A percentile compares a stretch with the other conserved stretches of the same genome.
phyloP scores from a whole-genome alignment of 2,888 invertebrate genomes.

The Meiosimyza platycephala region DNA sequence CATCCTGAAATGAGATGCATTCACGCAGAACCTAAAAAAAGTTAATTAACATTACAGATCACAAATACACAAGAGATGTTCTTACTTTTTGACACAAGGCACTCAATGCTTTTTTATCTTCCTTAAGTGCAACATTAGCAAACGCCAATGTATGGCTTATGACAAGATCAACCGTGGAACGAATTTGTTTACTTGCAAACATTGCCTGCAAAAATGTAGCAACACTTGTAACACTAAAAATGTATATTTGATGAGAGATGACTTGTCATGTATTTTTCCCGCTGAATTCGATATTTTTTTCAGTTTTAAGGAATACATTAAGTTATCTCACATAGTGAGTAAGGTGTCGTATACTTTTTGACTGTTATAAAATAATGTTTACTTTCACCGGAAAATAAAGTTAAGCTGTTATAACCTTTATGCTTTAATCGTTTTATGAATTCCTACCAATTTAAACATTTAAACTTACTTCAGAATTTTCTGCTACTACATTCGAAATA shows the following conservation, averaged over 20 bases:
- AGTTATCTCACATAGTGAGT: too few relatives aligned
- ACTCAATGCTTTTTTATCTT: constrained; percentile 63
- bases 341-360: too few relatives aligned
- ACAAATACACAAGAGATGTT: neutral
- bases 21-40: constrained; percentile 56
- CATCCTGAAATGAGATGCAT: constrained; percentile 59
- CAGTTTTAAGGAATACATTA: neutral
- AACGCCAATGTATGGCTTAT: constrained; percentile 62
- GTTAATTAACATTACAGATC: too few relatives aligned
- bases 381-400: too few relatives aligned
- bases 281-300: neutral
- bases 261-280: too few relatives aligned
- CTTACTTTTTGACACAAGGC: constrained; percentile 62
- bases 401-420: neutral
- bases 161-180: constrained; percentile 56
- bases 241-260: too few relatives aligned
- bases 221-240: too few relatives aligned
- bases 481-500: constrained; percentile 38
- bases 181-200: constrained; percentile 55
- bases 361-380: too few relatives aligned
- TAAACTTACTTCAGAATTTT: constrained; percentile 42
- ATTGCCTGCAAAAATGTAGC: constrained; percentile 48
- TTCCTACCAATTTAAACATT: neutral
- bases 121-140: constrained; percentile 61
- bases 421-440: neutral